Evolutionary conservation across 35 echinoderm and acorn worm genomes (phyloP), one percentile per base, ranked within the genome.

Genomic region (Acanthaster planci): DNA sequence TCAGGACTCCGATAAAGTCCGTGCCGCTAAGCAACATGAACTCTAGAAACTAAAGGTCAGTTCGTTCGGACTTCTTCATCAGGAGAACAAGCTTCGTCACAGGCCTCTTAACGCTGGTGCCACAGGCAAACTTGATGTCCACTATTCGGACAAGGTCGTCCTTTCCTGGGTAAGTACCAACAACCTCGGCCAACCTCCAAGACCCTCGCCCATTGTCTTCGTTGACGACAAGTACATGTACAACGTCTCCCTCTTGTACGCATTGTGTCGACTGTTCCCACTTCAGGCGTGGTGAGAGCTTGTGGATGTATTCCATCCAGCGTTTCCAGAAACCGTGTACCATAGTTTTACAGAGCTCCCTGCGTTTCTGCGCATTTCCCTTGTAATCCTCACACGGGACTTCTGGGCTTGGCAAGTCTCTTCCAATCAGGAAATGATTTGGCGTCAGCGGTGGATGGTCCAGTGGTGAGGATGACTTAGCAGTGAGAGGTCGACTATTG

Each of bases 401-500:
- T 39, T 57, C 86, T 8, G 86, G 86, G 35, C 79, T n/a, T n/a
- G 82, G 81, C 76, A 93, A 82, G 40, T 93, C 92, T 86, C 84
- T 80, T 90, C 92, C 92, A 60, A 94, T 94, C 77, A 94, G 78
- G 56, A 94, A 94, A 52, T 94, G 87, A 67, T 94, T 90, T 47
- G 87, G 87, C 27, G 92, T 94, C 82, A 94, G 60, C 12, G 87
- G 92, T 51, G 81, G 87, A 85, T 82, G 88, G 51, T 94, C 87
- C 5, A 94, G 51, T 9, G 88, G 93, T 55, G 93, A 95, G 27
- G 86, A 95, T 15, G 93, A 95, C 44, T 84, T 88, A 17, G 85
- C 89, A 2, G 93, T 95, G 42, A 91, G 81, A 30, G 88, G 89
- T 78, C 87, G 77, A 54, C 57, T 86, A 40, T 94, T 94, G 52